A percentile compares a stretch with the other conserved stretches of the same genome.
These are phyloP conservation scores for Nibea coibor DNA, from an alignment of 2,113 vertebrate genomes.

Conservation along the genomic window DNA sequence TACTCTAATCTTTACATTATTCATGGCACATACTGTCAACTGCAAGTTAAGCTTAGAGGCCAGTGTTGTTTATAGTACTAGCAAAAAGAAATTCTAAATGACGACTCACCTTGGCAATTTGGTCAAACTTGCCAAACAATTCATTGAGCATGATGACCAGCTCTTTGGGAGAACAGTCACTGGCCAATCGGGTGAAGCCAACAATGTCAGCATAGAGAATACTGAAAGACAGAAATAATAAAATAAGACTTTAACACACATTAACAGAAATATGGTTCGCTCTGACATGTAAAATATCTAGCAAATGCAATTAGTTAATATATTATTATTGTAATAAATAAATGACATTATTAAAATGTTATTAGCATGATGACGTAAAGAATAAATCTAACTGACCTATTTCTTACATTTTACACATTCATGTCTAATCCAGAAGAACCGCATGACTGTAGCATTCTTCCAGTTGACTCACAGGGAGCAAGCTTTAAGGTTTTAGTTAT, in stretches of 20 bases:
- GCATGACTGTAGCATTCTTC: neutral
- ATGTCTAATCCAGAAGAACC: neutral
- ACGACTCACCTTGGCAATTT: constrained; percentile 95
- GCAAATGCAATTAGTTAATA: neutral
- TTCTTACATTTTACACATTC: no score
- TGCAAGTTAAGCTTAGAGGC: neutral
- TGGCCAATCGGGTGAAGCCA: constrained; percentile 96
- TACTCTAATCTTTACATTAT: neutral
- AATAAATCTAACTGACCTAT: no score
- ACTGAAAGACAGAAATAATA: constrained; percentile 76
- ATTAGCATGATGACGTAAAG: no score
- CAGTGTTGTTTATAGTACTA: neutral
- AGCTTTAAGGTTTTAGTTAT: neutral
- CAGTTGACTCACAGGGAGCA: neutral
- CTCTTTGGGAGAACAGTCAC: constrained; percentile 98
- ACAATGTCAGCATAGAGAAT: constrained; percentile 99
- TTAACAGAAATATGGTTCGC: neutral
- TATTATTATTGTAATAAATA: neutral
- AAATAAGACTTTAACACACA: neutral
- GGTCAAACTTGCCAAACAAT: constrained; percentile 98
- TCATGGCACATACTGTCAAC: no score
- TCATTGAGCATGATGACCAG: constrained; percentile 97
- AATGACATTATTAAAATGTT: no score
- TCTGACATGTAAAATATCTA: no score
- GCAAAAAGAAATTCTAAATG: neutral